Conservation (phyloP, 2,888 invertebrate genomes). For the Trissonchulus sp. region DNA sequence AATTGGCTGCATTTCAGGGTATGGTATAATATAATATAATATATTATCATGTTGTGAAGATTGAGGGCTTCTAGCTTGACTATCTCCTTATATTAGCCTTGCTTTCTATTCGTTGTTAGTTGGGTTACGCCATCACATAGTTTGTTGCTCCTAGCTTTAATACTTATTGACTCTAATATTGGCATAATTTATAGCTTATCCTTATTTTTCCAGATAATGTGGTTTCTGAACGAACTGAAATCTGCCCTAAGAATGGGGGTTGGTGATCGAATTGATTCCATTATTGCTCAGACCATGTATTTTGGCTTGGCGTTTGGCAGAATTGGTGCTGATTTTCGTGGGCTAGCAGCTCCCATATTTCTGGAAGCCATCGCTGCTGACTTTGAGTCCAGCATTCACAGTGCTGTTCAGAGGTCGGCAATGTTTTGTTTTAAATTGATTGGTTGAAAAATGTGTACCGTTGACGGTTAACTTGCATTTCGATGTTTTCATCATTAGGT, state of each 20-base stretch:
- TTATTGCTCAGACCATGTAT: conserved; percentile 77
- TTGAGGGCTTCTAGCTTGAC: too few relatives aligned
- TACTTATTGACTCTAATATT: neutral
- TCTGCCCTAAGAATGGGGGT: conserved; percentile 63
- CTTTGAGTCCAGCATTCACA: conserved; percentile 45
- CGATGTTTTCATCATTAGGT: too few relatives aligned
- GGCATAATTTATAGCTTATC: neutral
- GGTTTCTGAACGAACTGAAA: conserved; percentile 68
- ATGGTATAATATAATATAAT: neutral
- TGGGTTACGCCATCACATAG: too few relatives aligned
- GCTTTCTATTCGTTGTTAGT: too few relatives aligned
- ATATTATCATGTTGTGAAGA: too few relatives aligned
- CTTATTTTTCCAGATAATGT: neutral
- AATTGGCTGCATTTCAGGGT: conserved; percentile 35
- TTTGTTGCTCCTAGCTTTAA: too few relatives aligned
- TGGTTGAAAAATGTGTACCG: too few relatives aligned
- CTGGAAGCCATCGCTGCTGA: conserved; percentile 50
- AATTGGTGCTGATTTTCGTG: conserved; percentile 86
- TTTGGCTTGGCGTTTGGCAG: conserved; percentile 88
- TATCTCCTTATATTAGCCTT: too few relatives aligned
- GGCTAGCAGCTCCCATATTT: conserved; percentile 59
- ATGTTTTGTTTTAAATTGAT: too few relatives aligned
- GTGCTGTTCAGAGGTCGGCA: conserved; percentile 43
- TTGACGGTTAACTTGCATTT: too few relatives aligned
- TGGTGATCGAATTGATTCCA: conserved; percentile 69